Evolutionary conservation across 2,113 vertebrate species (phyloP).

Genomic region (Empidonax traillii): DNA sequence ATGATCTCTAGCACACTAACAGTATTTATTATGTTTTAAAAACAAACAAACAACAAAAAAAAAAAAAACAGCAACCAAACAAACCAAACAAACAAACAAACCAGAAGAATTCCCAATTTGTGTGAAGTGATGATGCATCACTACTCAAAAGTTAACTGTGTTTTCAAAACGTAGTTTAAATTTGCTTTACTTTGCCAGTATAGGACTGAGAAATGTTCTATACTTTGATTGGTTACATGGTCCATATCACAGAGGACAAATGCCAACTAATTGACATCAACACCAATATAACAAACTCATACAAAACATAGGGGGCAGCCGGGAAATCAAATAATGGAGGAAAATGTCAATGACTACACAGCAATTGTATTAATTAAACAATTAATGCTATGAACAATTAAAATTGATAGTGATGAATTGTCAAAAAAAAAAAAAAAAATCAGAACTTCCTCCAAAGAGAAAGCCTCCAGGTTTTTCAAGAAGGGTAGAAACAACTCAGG

Average conservation of each 20-base stretch:
- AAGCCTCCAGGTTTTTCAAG: background rate
- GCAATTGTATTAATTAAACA: background rate
- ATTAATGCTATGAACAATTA: background rate
- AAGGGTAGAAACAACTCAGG: background rate
- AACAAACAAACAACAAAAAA: too few relatives aligned
- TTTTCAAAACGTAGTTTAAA: background rate
- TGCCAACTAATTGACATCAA: background rate
- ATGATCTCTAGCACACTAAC: background rate
- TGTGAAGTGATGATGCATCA: background rate
- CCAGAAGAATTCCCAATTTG: background rate
- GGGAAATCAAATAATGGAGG: background rate
- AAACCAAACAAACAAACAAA: accelerated
- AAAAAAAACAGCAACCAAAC: too few relatives aligned
- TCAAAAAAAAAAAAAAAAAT: background rate
- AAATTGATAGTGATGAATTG: background rate
- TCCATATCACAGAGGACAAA: background rate
- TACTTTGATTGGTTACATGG: background rate
- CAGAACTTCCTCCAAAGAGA: background rate
- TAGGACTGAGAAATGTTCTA: background rate
- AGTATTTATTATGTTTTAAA: background rate
- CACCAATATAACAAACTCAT: background rate
- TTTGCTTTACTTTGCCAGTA: background rate
- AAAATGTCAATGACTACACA: background rate
- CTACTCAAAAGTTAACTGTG: background rate
- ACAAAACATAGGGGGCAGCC: background rate